Evolutionary conservation across 2,888 invertebrate species (phyloP).

Genomic region (Heliconius sara): DNA sequence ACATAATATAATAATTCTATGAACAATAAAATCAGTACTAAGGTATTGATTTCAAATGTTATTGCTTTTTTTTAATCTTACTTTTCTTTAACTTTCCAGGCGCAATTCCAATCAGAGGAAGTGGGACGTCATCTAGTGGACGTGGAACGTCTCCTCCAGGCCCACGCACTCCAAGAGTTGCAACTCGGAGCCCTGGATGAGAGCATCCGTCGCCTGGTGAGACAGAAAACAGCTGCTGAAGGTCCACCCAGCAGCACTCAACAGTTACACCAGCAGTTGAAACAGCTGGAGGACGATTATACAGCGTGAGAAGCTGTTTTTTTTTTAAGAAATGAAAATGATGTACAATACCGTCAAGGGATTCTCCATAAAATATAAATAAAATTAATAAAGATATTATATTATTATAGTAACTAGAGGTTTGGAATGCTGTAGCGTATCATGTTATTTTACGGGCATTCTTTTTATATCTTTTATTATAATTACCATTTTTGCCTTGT

Average conservation of each 20-base stretch:
- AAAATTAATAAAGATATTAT: too few species aligned
- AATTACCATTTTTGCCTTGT: background rate
- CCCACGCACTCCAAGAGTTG: slow-evolving; percentile 95
- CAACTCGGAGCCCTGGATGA: slow-evolving; percentile 95
- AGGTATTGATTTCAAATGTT: too few species aligned
- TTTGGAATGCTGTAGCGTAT: too few species aligned
- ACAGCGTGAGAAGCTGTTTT: slow-evolving; percentile 75
- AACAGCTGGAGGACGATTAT: slow-evolving; percentile 91
- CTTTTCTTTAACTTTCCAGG: slow-evolving; percentile 63
- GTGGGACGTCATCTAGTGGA: slow-evolving; percentile 96
- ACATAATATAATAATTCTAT: too few species aligned
- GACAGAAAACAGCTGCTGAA: slow-evolving; percentile 68
- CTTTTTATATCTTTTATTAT: background rate
- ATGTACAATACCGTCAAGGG: too few species aligned
- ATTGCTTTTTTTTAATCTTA: background rate
- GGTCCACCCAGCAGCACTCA: slow-evolving; percentile 88
- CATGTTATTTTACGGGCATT: too few species aligned
- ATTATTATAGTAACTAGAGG: too few species aligned
- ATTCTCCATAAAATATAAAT: too few species aligned
- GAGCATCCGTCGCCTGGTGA: slow-evolving; percentile 89
- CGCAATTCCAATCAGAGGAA: slow-evolving; percentile 91
- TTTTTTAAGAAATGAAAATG: too few species aligned
- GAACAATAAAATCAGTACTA: too few species aligned
- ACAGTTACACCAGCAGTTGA: slow-evolving; percentile 89
- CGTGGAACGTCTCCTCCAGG: slow-evolving; percentile 97